A percentile compares a stretch with the other conserved stretches of the same genome.
These are phyloP conservation scores for Chaenodraco wilsoni DNA, from an alignment of 2,797 vertebrate genomes.

Conservation along the genomic window DNA sequence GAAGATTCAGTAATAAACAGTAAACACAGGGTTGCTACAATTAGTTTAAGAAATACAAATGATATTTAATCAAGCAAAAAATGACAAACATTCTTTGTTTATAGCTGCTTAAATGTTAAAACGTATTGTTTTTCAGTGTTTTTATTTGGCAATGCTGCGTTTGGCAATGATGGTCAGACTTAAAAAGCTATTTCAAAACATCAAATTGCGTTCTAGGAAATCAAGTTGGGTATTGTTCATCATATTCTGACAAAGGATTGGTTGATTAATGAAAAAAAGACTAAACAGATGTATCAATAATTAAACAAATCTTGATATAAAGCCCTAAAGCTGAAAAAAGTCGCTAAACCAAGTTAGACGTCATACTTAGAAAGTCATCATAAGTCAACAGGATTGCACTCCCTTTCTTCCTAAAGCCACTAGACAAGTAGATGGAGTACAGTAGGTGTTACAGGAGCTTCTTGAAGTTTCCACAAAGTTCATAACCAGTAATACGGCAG, in stretches of 20 bases:
- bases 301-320: background rate
- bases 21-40: background rate
- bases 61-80: background rate
- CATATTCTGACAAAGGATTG: background rate
- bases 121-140: background rate
- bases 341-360: background rate
- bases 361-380: constrained; percentile 22
- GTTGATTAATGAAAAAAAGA: background rate
- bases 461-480: constrained; percentile 79
- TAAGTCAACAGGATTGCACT: constrained; percentile 29
- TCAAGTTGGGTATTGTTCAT: background rate
- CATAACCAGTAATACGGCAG: constrained; percentile 80
- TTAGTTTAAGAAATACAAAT: background rate
- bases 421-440: constrained; percentile 38
- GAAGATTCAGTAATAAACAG: background rate
- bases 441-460: constrained; percentile 61
- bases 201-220: background rate
- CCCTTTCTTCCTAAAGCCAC: constrained; percentile 47
- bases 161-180: background rate
- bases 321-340: background rate
- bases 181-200: background rate
- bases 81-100: background rate
- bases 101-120: background rate
- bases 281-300: background rate
- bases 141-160: background rate